A percentile compares a stretch with the other conserved stretches of the same genome.
Conservation (phyloP, 2,888 invertebrate species). For the Teinopalpus imperialis region DNA sequence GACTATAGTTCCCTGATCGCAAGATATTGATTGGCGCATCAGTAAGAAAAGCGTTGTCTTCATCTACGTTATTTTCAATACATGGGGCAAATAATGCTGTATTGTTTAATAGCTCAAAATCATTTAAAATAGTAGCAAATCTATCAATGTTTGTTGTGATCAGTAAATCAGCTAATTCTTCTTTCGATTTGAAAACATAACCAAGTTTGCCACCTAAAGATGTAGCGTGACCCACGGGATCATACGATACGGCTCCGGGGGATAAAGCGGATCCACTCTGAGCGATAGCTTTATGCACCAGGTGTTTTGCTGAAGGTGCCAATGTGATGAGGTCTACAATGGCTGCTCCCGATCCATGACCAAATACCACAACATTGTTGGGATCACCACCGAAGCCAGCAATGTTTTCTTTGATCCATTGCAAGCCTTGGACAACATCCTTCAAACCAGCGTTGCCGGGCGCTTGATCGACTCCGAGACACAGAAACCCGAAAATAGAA, state of each 20-base stretch:
- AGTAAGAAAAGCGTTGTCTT: constrained; percentile 48
- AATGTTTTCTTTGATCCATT: constrained; percentile 89
- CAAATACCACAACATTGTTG: constrained; percentile 88
- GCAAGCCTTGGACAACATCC: constrained; percentile 90
- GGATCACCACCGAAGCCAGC: constrained; percentile 89
- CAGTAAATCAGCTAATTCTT: constrained; percentile 50
- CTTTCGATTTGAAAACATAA: constrained; percentile 44
- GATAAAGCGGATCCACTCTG: constrained; percentile 64
- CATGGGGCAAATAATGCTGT: constrained; percentile 68
- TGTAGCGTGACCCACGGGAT: constrained; percentile 56
- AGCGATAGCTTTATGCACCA: constrained; percentile 62
- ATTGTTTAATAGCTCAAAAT: constrained; percentile 55
- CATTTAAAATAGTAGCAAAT: constrained; percentile 43
- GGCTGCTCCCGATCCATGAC: constrained; percentile 90
- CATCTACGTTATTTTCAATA: constrained; percentile 51
- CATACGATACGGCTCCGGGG: constrained; percentile 69
- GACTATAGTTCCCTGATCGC: constrained; percentile 50
- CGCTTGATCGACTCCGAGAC: constrained; percentile 80
- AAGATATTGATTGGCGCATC: constrained; percentile 60
- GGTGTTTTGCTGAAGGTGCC: constrained; percentile 46
- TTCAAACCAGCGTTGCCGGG: constrained; percentile 93
- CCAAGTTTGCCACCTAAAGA: constrained; percentile 48
- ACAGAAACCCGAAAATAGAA: constrained; percentile 89
- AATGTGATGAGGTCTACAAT: constrained; percentile 67
- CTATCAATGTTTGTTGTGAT: constrained; percentile 41